Base-by-base conservation (phyloP, 2,888 invertebrate genomes). In the Druceiella hillmani region DNA sequence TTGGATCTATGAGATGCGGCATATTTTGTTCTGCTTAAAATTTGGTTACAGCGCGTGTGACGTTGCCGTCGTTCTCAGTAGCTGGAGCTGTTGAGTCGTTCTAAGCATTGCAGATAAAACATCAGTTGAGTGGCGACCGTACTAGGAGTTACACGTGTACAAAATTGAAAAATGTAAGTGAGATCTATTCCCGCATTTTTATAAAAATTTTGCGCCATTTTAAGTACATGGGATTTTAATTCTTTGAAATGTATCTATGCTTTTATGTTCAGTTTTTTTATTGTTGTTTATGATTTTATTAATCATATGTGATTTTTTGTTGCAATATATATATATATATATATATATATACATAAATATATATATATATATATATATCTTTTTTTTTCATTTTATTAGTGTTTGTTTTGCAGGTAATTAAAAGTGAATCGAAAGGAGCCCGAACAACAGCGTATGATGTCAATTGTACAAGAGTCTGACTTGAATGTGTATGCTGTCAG, bases 1-100 rank as follows among this genome's bases (percentile, higher is more conserved):
- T n/a, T n/a, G n/a, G n/a, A n/a, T n/a, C n/a, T n/a, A n/a, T n/a
- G n/a, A n/a, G n/a, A n/a, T n/a, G n/a, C n/a, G n/a, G n/a, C n/a
- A n/a, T n/a, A n/a, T n/a, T n/a, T n/a, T n/a, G n/a, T n/a, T n/a
- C n/a, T n/a, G n/a, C n/a, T n/a, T n/a, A n/a, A n/a, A n/a, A 33
- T 33, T 38, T 28, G 22, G 33, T 38, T 28, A 7, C 25, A 25
- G 14, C 22, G 17, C 30, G 27, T 7, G 20, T 11, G 16, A 36
- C 36, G 36, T 33, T 40, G 35, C 38, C 29, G 37, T 15, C 32
- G 33, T 44, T 40, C 40, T 36, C 25, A 43, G n/a, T n/a, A n/a
- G 37, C 33, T 43, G 40, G 40, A 36, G 34, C 37, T 37, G 38
- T 36, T 36, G 30, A 39, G 40, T 43, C 38, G 40, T 38, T 38